Base-by-base conservation (phyloP, 1,140 invertebrate species). In the Drosophila kanapiae region DNA sequence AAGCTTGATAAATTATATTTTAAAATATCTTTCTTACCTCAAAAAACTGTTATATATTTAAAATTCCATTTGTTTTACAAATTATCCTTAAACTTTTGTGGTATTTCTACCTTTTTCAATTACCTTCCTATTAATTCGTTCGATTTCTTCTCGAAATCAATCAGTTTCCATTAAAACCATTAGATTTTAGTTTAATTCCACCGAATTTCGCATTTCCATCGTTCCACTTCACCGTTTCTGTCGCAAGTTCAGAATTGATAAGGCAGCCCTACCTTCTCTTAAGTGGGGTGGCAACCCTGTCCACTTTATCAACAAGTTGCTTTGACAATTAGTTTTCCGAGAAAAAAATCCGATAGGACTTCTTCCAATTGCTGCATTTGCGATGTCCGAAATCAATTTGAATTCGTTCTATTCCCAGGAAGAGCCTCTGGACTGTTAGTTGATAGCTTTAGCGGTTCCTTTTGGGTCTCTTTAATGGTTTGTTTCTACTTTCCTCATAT, bases 391-490 rank as follows among this genome's bases (percentile, higher is more conserved):
- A 23, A 38, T 56, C 35, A 38, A 38, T 18, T 27, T 56, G 6
- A 6, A 10, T 2, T 5, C 9, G 4, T 40, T 38, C 5, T 13
- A 4, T 3, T n/a, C 1, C 18, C 35, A 10, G 3, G 53, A 38
- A 27, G 53, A 56, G 38, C 80, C 77, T 4, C 9, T 87, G 29
- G 77, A 88, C 35, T 90, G 84, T 90, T 59, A 75, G 85, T 68
- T 63, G 0, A 1, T 16, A 16, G 7, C 33, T 18, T 18, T 11
- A 6, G 16, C 18, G 8, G 18, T 23, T 13, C 33, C 40, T 45
- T 35, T 45, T n/a, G 16, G 67, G 11, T 72, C 16, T 29, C 23
- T 61, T 57, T 80, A 75, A 80, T 51, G 35, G n/a, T 27, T 23
- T 68, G 10, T 45, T 13, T 14, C 7, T 43, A 10, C 6, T 60